Conservation (phyloP, 2,888 invertebrate species). For the Gryllus longicercus region DNA sequence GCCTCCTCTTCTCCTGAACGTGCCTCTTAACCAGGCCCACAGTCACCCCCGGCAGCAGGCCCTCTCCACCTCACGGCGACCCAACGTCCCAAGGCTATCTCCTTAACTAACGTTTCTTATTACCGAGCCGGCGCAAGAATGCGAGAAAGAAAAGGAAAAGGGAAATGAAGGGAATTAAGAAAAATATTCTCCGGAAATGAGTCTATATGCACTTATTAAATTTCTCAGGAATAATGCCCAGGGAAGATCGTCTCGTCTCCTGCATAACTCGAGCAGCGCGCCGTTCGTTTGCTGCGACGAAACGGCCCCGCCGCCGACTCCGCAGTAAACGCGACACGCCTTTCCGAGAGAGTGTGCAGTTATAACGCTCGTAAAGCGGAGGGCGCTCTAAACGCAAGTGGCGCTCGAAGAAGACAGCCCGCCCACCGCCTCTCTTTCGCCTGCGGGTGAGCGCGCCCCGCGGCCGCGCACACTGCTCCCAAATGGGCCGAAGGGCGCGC, state of each 20-base stretch:
- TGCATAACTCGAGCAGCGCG: neutral
- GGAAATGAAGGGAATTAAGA: slow-evolving; percentile 17
- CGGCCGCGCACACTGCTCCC: too few relatives aligned
- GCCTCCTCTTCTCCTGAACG: too few relatives aligned
- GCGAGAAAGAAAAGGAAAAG: slow-evolving; percentile 17
- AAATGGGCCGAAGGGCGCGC: too few relatives aligned
- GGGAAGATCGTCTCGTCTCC: neutral
- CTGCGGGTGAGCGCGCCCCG: neutral
- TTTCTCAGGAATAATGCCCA: neutral
- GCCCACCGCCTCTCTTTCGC: neutral
- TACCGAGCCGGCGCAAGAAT: neutral
- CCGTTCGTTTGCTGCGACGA: neutral
- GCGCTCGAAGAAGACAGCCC: slow-evolving; percentile 17
- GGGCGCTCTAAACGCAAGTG: neutral
- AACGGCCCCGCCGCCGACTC: neutral
- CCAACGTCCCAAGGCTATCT: neutral
- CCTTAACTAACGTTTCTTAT: neutral
- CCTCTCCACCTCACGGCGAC: neutral
- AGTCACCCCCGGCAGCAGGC: too few relatives aligned
- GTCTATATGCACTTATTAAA: slow-evolving; percentile 17
- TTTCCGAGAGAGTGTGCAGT: neutral
- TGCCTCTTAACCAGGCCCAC: too few relatives aligned
- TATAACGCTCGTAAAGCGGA: neutral
- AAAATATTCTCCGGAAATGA: neutral
- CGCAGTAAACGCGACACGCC: neutral